These are phyloP conservation scores for Luehdorfia chinensis DNA, from an alignment of 1,140 invertebrate species.

Conservation along the genomic window DNA sequence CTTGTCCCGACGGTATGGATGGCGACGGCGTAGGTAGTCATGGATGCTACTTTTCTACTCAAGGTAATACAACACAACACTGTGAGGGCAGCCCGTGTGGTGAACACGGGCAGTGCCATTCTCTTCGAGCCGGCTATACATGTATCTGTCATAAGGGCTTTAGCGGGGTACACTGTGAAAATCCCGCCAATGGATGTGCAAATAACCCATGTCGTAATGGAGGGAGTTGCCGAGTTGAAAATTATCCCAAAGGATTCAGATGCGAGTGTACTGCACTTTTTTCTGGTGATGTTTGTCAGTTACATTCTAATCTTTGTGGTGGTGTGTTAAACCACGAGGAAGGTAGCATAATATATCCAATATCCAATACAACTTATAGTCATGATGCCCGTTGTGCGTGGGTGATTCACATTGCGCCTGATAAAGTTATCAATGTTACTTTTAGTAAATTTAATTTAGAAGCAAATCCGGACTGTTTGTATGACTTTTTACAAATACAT, in stretches of 20 bases:
- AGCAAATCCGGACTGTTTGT: conserved; percentile 75
- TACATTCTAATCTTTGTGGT: conserved; percentile 79
- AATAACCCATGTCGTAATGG: conserved; percentile 90
- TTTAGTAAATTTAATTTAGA: conserved; percentile 87
- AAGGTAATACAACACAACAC: conserved; percentile 40
- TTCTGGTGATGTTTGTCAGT: conserved; percentile 51
- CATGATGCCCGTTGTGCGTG: conserved; percentile 88
- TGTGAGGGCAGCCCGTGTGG: conserved; percentile 83
- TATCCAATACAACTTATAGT: conserved; percentile 78
- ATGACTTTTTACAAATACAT: conserved; percentile 83
- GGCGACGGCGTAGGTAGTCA: conserved; percentile 89
- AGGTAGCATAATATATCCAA: conserved; percentile 83
- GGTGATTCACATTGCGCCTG: conserved; percentile 82
- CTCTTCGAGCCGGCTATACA: conserved; percentile 58
- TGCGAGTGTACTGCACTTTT: conserved; percentile 79
- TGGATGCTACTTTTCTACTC: conserved; percentile 81
- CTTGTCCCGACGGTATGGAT: conserved; percentile 87
- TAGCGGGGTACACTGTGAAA: conserved; percentile 81
- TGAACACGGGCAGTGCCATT: conserved; percentile 79
- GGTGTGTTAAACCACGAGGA: conserved; percentile 78
- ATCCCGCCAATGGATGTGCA: conserved; percentile 78
- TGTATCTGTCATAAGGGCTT: conserved; percentile 81
- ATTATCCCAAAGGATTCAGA: conserved; percentile 52
- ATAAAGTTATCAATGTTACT: conserved; percentile 87
- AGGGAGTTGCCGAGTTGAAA: conserved; percentile 82